Percentiles rank a stretch among this genome's conserved stretches.
Conservation (phyloP, 2,113 vertebrate genomes). For the Zeus faber region DNA sequence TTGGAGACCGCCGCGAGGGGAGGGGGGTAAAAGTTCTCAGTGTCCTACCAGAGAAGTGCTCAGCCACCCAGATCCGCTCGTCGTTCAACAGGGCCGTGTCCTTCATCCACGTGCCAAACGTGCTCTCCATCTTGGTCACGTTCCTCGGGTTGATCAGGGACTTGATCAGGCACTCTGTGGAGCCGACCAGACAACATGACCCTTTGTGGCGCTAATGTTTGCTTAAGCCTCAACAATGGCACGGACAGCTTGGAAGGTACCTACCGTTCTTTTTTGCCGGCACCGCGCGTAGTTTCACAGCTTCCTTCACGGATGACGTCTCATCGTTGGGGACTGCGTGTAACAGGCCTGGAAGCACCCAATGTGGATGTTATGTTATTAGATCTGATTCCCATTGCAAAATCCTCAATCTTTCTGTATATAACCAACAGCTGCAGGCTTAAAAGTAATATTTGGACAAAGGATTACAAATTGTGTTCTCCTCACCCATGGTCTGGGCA, state of each 20-base stretch:
- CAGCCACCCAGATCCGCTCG: conserved; percentile 89
- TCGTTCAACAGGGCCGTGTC: conserved; percentile 80
- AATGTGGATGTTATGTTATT: not conserved
- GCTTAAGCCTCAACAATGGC: not conserved
- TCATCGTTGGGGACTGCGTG: conserved; percentile 84
- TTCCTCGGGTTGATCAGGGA: conserved; percentile 83
- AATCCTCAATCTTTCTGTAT: too few relatives aligned
- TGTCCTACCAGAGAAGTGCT: conserved; percentile 88
- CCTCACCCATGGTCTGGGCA: conserved; percentile 62
- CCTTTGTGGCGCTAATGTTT: too few relatives aligned
- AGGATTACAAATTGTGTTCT: not conserved
- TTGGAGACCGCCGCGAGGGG: too few relatives aligned
- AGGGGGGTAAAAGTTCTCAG: too few relatives aligned
- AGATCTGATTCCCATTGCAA: too few relatives aligned
- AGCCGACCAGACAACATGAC: not conserved
- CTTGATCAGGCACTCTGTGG: conserved; percentile 79
- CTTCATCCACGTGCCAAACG: conserved; percentile 91
- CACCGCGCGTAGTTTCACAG: conserved; percentile 50
- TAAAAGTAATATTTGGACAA: not conserved
- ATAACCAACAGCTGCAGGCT: not conserved
- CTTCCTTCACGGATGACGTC: conserved; percentile 70
- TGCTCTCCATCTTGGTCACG: conserved; percentile 79
- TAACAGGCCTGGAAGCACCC: conserved; percentile 63
- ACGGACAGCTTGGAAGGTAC: conserved; percentile 13
- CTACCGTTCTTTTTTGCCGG: conserved; percentile 74